Evolutionary conservation across 2,113 vertebrate species (phyloP).

Genomic region (Phocoena phocoena): DNA sequence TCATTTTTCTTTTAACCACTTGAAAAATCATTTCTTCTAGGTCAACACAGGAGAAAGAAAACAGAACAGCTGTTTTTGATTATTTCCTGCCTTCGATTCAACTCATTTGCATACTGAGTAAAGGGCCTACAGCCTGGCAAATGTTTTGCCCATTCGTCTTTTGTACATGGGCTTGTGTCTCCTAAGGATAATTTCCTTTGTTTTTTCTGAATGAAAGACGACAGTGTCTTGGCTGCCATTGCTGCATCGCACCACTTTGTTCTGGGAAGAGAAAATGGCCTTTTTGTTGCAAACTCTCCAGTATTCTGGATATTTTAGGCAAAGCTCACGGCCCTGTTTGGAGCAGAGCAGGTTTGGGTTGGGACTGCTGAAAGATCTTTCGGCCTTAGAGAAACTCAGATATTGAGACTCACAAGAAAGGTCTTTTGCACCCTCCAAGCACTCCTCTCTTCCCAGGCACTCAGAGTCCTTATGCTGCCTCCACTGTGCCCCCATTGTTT

Average conservation of each 20-base stretch:
- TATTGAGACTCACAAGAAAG: neutral
- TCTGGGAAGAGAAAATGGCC: neutral
- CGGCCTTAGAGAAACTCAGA: neutral
- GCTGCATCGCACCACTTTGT: neutral
- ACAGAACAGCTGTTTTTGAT: conserved; percentile 44
- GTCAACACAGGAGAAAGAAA: conserved; percentile 51
- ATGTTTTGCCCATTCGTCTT: conserved; percentile 57
- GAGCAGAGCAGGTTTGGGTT: neutral
- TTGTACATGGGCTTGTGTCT: conserved; percentile 25
- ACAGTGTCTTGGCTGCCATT: conserved; percentile 17
- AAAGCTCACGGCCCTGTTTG: neutral
- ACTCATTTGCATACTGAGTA: conserved; percentile 57
- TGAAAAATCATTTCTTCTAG: conserved; percentile 50
- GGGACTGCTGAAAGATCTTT: conserved; percentile 7
- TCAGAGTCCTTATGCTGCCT: neutral
- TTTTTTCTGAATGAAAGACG: conserved; percentile 33
- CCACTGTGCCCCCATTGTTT: neutral
- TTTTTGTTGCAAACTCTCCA: neutral
- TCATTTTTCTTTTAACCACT: conserved; percentile 52
- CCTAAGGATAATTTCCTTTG: conserved; percentile 59
- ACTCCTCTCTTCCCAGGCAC: neutral
- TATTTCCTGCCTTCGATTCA: neutral
- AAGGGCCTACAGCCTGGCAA: neutral
- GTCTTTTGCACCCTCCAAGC: neutral
- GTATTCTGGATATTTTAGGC: conserved; percentile 25